phyloP scores from a whole-genome alignment of 1,140 invertebrate genomes.

The Pseudomyrmex dendroicus region DNA sequence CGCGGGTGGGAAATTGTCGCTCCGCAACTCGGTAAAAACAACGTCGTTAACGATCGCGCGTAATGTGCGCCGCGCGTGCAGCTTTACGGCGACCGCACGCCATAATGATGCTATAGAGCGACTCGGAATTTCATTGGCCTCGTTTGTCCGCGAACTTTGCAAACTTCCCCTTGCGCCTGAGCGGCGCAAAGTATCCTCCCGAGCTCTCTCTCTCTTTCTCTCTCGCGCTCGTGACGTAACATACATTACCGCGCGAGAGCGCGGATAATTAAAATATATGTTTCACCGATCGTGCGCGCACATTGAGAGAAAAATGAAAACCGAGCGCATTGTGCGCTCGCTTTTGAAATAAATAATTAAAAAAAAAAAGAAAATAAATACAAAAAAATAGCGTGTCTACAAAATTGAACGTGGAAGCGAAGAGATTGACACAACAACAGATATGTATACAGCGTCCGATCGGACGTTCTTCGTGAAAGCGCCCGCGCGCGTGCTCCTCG shows the following conservation, averaged over 20 bases:
- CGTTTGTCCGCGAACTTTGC: slow-evolving; percentile 36
- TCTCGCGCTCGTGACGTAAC: slow-evolving; percentile 11
- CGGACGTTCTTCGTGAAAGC: background rate
- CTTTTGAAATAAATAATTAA: too few species aligned
- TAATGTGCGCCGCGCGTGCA: slow-evolving; percentile 38
- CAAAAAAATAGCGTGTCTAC: too few species aligned
- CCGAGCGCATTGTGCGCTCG: background rate
- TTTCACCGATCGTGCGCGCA: slow-evolving; percentile 18
- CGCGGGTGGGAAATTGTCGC: slow-evolving; percentile 11
- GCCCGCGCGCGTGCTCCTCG: background rate
- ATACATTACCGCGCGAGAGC: slow-evolving; percentile 17
- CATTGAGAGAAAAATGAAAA: background rate
- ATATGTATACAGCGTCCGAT: slow-evolving; percentile 15
- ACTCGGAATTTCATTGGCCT: slow-evolving; percentile 53
- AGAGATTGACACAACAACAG: slow-evolving; percentile 1
- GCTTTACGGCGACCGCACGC: slow-evolving; percentile 32
- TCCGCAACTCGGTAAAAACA: slow-evolving; percentile 50
- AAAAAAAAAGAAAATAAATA: too few species aligned
- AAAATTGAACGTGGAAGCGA: background rate
- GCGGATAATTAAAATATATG: slow-evolving; percentile 41
- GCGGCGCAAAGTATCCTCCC: slow-evolving; percentile 14
- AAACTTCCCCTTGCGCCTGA: slow-evolving; percentile 2
- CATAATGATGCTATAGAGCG: slow-evolving; percentile 20
- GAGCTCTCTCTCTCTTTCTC: background rate
- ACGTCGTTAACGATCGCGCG: slow-evolving; percentile 54